These are phyloP conservation scores for Pipra filicauda DNA, from an alignment of 2,113 vertebrate genomes.

Conservation along the genomic window DNA sequence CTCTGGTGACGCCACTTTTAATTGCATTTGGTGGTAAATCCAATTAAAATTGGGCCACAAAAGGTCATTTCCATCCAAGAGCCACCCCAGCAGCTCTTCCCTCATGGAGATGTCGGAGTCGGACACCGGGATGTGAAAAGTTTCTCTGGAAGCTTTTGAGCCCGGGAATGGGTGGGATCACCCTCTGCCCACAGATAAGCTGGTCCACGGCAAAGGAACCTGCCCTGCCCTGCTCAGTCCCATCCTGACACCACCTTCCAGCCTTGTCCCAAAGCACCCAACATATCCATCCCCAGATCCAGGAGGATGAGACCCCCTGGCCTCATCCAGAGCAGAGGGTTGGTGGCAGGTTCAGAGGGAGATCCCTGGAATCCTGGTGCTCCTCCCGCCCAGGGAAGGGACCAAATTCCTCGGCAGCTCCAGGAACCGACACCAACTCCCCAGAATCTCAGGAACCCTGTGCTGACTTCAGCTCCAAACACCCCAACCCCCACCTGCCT, in stretches of 20 bases:
- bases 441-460: neutral
- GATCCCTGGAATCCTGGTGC: neutral
- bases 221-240: neutral
- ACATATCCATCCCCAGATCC: accelerated
- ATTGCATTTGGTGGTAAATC: neutral
- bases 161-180: neutral
- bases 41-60: neutral
- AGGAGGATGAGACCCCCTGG: neutral
- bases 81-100: neutral
- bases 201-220: neutral
- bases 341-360: neutral
- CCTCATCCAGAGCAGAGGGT: neutral
- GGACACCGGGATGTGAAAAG: accelerated
- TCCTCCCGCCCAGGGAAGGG: neutral
- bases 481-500: neutral
- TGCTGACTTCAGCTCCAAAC: neutral
- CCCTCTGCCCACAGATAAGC: neutral
- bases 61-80: neutral
- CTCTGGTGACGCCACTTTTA: neutral
- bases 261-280: neutral
- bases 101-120: accelerated
- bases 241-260: neutral
- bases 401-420: neutral
- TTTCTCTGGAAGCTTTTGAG: neutral
- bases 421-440: too few species aligned